These are phyloP conservation scores for Leptopterna dolabrata DNA, from an alignment of 2,888 invertebrate genomes.

Conservation along the genomic window DNA sequence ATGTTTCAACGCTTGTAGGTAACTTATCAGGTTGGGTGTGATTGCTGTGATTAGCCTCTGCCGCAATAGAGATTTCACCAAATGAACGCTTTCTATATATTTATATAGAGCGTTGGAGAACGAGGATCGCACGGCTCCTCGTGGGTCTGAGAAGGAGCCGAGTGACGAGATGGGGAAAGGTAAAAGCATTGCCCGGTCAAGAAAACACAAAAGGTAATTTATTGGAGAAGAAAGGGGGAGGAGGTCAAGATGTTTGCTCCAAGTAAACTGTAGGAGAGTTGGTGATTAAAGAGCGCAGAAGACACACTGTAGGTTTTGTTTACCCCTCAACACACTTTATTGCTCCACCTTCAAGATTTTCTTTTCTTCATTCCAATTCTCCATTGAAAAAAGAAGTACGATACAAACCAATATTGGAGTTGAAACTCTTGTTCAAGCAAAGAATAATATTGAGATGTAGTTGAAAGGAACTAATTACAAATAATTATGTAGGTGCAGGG, in stretches of 20 bases:
- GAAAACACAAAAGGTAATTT: conserved; percentile 48
- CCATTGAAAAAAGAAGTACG: background rate
- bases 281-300: conserved; percentile 42
- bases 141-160: background rate
- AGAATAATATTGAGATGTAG: no score
- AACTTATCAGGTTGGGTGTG: background rate
- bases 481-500: no score
- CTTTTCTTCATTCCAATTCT: conserved; percentile 15
- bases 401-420: background rate
- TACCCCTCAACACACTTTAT: conserved; percentile 34
- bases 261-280: conserved; percentile 37
- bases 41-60: background rate
- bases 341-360: conserved; percentile 33
- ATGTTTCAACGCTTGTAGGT: no score
- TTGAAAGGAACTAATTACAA: no score
- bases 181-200: conserved; percentile 42
- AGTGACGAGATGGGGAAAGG: background rate
- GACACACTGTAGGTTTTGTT: conserved; percentile 36
- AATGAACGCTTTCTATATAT: background rate
- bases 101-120: background rate
- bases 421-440: no score
- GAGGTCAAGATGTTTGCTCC: conserved; percentile 44
- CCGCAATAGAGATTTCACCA: background rate
- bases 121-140: background rate
- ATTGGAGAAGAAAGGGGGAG: conserved; percentile 35